These are phyloP conservation scores for Julus scandinavius DNA, from an alignment of 2,888 invertebrate species.

Conservation along the genomic window DNA sequence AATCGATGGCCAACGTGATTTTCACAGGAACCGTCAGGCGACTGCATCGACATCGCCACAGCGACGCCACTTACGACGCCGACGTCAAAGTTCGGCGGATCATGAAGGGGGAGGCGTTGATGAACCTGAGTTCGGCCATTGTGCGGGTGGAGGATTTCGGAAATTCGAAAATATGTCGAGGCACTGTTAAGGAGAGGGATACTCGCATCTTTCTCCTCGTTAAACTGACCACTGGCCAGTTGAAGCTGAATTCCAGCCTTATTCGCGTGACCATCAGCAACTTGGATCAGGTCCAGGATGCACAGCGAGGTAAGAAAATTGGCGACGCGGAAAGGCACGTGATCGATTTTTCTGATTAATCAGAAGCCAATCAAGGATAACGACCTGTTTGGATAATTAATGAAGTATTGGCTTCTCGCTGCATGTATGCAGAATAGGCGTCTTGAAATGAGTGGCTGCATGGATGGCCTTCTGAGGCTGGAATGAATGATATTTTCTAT, in stretches of 20 bases:
- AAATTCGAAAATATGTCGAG: conserved; percentile 64
- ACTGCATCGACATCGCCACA: conserved; percentile 2
- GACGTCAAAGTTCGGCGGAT: conserved; percentile 63
- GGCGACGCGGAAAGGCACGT: background rate
- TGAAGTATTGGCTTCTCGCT: no score
- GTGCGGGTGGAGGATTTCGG: conserved; percentile 65
- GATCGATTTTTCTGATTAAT: background rate
- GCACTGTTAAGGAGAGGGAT: conserved; percentile 63
- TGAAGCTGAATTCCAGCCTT: conserved; percentile 65
- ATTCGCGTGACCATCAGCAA: conserved; percentile 64
- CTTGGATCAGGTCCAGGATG: conserved; percentile 63
- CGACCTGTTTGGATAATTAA: background rate
- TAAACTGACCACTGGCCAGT: conserved; percentile 60
- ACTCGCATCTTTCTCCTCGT: conserved; percentile 65
- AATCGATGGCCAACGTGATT: conserved; percentile 62
- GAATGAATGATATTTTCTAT: no score
- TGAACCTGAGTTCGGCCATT: conserved; percentile 53
- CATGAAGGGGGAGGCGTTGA: conserved; percentile 62
- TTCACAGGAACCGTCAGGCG: conserved; percentile 64
- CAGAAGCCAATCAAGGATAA: background rate
- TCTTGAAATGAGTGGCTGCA: no score
- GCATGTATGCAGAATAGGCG: no score
- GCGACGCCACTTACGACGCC: conserved; percentile 57
- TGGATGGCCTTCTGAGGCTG: no score
- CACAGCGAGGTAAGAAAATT: conserved; percentile 62